Evolutionary conservation across 1,140 invertebrate genomes (phyloP).

Genomic region (Cryptotermes secundus): DNA sequence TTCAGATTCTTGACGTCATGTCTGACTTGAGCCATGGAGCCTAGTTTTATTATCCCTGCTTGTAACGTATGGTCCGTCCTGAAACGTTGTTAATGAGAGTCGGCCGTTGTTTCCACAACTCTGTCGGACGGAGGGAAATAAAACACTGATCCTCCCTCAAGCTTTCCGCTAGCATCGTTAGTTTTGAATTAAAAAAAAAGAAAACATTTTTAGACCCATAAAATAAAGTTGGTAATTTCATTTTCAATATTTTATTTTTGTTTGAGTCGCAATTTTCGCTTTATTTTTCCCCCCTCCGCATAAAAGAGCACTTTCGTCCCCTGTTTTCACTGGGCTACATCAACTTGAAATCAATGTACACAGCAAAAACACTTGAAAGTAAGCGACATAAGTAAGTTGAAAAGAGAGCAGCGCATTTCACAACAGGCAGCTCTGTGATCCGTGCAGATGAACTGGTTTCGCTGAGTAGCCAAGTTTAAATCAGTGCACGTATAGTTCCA

Average conservation of each 20-base stretch:
- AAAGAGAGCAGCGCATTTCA: too few species aligned
- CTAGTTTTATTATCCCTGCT: too few species aligned
- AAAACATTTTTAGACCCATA: neutral
- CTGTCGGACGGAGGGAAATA: neutral
- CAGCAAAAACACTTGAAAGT: neutral
- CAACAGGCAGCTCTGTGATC: too few species aligned
- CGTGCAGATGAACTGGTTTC: too few species aligned
- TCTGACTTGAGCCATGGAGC: too few species aligned
- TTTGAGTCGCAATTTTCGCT: neutral
- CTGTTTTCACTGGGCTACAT: too few species aligned
- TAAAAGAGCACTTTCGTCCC: neutral
- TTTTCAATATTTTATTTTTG: neutral
- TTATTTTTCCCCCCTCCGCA: neutral
- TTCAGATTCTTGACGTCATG: too few species aligned
- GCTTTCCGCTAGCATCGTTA: neutral
- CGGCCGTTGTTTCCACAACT: neutral
- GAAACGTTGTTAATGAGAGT: neutral
- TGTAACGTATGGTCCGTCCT: too few species aligned
- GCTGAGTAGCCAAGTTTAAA: too few species aligned
- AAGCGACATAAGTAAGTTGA: neutral
- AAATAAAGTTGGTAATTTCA: neutral
- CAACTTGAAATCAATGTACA: too few species aligned
- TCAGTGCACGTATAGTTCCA: too few species aligned
- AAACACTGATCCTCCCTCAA: neutral
- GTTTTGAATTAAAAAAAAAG: neutral